phyloP scores from a whole-genome alignment of 64 coral and sea anemone species.

The Exaiptasia diaphana region DNA sequence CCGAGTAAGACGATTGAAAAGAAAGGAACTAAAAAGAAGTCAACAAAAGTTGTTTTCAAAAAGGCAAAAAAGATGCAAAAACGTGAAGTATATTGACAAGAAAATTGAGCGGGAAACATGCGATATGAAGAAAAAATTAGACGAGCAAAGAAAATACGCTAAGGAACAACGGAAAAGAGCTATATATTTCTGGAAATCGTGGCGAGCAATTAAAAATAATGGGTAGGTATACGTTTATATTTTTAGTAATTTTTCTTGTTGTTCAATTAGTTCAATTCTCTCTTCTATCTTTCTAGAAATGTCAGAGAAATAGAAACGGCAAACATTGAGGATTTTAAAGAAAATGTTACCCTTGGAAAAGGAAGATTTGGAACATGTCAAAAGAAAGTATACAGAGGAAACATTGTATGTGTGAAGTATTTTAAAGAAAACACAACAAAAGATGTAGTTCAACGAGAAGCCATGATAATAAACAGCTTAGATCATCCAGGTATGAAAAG shows the following conservation, averaged over 20 bases:
- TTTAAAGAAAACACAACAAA: neutral
- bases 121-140: neutral
- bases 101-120: neutral
- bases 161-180: conserved; percentile 1
- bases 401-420: neutral
- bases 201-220: no score
- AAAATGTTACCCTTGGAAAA: neutral
- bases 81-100: neutral
- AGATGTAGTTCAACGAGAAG: neutral
- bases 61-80: neutral
- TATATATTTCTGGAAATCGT: conserved; percentile 1
- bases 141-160: neutral
- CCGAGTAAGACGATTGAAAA: neutral
- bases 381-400: neutral
- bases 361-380: conserved; percentile 7
- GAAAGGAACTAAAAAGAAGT: neutral
- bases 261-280: no score
- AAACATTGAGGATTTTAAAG: no score
- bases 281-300: no score
- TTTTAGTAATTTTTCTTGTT: no score
- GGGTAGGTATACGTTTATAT: no score
- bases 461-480: neutral
- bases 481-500: conserved; percentile 2
- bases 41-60: neutral
- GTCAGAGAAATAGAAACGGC: no score